Base-by-base conservation (phyloP, 2,888 invertebrate species). In the Coenonympha arcania region DNA sequence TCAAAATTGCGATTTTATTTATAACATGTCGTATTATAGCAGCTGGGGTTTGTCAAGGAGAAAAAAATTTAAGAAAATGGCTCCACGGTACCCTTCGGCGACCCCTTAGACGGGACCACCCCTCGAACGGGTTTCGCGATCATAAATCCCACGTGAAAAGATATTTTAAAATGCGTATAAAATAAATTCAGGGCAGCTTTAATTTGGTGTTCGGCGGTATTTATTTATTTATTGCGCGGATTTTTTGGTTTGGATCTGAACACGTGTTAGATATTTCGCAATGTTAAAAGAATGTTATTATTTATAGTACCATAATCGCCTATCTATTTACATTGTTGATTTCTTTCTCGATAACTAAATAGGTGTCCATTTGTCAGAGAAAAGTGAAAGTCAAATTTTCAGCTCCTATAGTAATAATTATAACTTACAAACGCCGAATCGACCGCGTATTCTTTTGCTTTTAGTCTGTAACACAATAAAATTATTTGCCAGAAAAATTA, bases 1-100 rank as follows among this genome's bases (percentile, higher is more conserved):
- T 84, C 84, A 82, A 77, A 85, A 83, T 84, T 77, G 83, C 84
- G 74, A 85, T 83, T 82, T 84, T 85, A 85, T 86, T 85, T 84
- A 84, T 82, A 82, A 82, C 84, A 78, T 81, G 75, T 77, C 71
- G 73, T 76, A 73, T 71, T 76, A 76, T 69, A 76, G 72, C 85
- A 85, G 83, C 84, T 85, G 85, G 85, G 83, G 84, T 73, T 77
- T 79, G 82, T 79, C 78, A 83, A 81, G 81, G 76, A 67, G 76
- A 69, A 79, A 83, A 80, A 81, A 82, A 77, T 67, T 62, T 77
- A 84, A 83, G 82, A 82, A 84, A 81, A 76, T 73, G 74, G 73
- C 68, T 73, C 66, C 67, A 55, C 57, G 63, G 70, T 69, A 66
- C 76, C 80, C 80, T 71, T 71, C 67, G 66, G 55, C 52, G 60